Evolutionary conservation across 2,888 invertebrate species (phyloP).

Genomic region (Drosophila monieri): DNA sequence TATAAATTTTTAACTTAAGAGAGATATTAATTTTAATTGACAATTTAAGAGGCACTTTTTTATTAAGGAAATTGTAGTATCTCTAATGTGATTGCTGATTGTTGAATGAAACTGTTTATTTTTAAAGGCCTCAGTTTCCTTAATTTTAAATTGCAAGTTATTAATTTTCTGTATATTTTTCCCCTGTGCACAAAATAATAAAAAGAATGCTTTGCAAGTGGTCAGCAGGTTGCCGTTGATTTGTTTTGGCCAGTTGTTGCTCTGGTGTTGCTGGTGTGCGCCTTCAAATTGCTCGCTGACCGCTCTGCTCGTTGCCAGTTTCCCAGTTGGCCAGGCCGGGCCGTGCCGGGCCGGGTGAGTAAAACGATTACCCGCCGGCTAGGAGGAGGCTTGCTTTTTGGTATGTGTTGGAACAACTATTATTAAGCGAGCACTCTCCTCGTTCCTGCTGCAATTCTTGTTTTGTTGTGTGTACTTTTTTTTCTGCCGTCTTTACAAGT

Average conservation of each 20-base stretch:
- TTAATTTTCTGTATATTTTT: background rate
- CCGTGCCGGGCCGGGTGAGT: conserved; percentile 62
- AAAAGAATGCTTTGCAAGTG: conserved; percentile 44
- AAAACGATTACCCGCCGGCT: conserved; percentile 80
- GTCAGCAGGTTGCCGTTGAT: conserved; percentile 66
- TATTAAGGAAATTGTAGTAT: too few relatives aligned
- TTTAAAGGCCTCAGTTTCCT: background rate
- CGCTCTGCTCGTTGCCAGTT: conserved; percentile 32
- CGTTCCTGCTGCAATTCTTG: conserved; percentile 19
- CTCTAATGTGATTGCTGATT: too few relatives aligned
- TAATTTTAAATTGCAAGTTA: background rate
- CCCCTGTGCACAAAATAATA: conserved; percentile 6
- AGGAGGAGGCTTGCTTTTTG: conserved; percentile 59
- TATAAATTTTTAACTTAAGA: background rate
- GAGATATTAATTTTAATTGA: background rate
- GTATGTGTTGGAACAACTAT: conserved; percentile 79
- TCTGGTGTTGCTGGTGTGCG: conserved; percentile 34
- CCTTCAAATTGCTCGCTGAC: conserved; percentile 42
- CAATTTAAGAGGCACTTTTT: too few relatives aligned
- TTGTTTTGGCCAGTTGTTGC: conserved; percentile 52
- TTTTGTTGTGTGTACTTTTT: conserved; percentile 30
- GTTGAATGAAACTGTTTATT: too few relatives aligned
- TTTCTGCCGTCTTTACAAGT: conserved; percentile 27
- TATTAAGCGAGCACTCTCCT: conserved; percentile 67
- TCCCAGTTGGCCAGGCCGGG: conserved; percentile 10